phyloP scores from a whole-genome alignment of 2,113 vertebrate species.

The Corythoichthys intestinalis region DNA sequence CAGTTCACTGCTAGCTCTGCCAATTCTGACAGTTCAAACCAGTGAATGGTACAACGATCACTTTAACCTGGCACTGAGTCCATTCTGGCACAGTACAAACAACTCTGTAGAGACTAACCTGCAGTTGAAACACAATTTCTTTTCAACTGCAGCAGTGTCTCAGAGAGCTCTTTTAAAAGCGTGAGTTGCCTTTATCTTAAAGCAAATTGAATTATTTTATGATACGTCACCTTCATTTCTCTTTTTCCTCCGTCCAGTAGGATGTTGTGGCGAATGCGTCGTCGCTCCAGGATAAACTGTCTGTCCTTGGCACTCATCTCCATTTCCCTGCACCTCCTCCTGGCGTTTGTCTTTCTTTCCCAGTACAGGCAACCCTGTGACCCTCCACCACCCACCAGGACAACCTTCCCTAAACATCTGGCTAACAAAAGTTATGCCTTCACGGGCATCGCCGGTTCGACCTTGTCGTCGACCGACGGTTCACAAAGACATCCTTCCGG shows the following conservation, averaged over 20 bases:
- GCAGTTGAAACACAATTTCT: background rate
- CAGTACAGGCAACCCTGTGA: conserved; percentile 39
- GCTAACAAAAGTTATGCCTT: conserved; percentile 14
- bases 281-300: conserved; percentile 67
- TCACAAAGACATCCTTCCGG: conserved; percentile 6
- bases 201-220: background rate
- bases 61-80: conserved; percentile 62
- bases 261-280: conserved; percentile 56
- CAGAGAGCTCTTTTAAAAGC: background rate
- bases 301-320: conserved; percentile 65
- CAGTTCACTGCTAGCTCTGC: background rate
- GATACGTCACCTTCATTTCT: background rate
- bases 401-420: conserved; percentile 22
- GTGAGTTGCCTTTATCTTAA: conserved; percentile 9
- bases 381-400: conserved; percentile 9
- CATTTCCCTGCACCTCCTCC: conserved; percentile 67
- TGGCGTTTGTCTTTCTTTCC: conserved; percentile 57
- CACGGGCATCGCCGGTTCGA: background rate
- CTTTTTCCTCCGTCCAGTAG: conserved; percentile 18
- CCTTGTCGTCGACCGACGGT: conserved; percentile 7
- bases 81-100: conserved; percentile 19
- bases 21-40: background rate
- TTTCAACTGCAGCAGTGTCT: background rate
- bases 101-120: conserved; percentile 19
- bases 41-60: conserved; percentile 57